These are phyloP conservation scores for Tapirus indicus DNA, from an alignment of 2,797 vertebrate species.

Conservation along the genomic window DNA sequence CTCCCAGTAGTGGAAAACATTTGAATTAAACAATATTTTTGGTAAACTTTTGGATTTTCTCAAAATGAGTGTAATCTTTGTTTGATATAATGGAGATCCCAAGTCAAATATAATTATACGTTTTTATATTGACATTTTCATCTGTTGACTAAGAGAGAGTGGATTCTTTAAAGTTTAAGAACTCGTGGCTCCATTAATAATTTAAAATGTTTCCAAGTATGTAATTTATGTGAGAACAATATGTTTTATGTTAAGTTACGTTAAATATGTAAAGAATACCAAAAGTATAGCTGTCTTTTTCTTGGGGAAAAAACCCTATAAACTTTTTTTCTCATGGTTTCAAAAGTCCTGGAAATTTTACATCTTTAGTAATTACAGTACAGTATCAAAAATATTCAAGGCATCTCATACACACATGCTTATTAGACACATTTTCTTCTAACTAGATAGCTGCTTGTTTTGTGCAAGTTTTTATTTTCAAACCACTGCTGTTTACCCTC, in stretches of 20 bases:
- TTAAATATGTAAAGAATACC: constrained; percentile 48
- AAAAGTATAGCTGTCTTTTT: not conserved
- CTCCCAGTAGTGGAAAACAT: not conserved
- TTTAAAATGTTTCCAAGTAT: constrained; percentile 51
- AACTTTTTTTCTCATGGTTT: constrained; percentile 58
- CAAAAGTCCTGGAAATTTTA: constrained; percentile 56
- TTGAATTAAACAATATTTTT: constrained; percentile 10
- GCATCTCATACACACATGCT: constrained; percentile 51
- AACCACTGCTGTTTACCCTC: constrained; percentile 76
- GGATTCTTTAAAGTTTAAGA: constrained; percentile 31
- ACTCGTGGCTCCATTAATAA: constrained; percentile 25
- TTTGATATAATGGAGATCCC: not conserved
- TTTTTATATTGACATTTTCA: constrained; percentile 3
- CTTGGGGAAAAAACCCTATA: not conserved
- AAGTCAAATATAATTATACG: not conserved
- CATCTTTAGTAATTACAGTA: constrained; percentile 42
- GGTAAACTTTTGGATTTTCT: not conserved
- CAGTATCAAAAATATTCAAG: constrained; percentile 56
- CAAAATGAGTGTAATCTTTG: not conserved
- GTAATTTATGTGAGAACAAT: not conserved
- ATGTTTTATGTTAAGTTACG: constrained; percentile 33
- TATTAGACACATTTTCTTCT: constrained; percentile 55
- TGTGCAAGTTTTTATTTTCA: constrained; percentile 74
- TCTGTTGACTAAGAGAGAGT: not conserved
- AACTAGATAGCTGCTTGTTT: constrained; percentile 10